These are phyloP conservation scores for Coptodon bakossiorum DNA, from an alignment of 2,113 vertebrate genomes.

Conservation along the genomic window DNA sequence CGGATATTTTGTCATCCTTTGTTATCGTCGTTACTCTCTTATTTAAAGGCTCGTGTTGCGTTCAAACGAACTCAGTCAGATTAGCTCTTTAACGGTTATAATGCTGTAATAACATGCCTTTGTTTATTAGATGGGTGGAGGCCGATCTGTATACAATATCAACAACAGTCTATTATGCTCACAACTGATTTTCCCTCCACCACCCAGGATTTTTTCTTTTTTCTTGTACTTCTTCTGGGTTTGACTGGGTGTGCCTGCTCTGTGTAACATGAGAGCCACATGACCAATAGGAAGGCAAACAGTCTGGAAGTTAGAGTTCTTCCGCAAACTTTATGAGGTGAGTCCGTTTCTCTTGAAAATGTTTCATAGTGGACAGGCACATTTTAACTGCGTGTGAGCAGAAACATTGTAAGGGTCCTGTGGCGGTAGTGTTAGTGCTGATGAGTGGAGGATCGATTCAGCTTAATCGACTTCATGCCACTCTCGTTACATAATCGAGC, in stretches of 20 bases:
- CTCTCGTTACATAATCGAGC: slow-evolving; percentile 6
- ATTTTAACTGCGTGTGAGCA: not conserved
- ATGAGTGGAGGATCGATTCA: not conserved
- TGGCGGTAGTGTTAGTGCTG: not conserved
- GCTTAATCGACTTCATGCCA: not conserved
- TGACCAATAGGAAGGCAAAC: slow-evolving; percentile 47
- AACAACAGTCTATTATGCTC: not conserved
- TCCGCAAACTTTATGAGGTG: slow-evolving; percentile 53
- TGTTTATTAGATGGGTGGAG: slow-evolving; percentile 30
- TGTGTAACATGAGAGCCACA: slow-evolving; percentile 28
- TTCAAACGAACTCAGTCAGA: not conserved
- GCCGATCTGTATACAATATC: not conserved
- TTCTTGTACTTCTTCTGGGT: not conserved
- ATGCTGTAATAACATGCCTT: not conserved
- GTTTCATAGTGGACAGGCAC: not conserved
- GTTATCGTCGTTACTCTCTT: not conserved
- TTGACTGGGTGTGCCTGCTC: slow-evolving; percentile 32
- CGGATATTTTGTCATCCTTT: not conserved
- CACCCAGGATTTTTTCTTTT: not conserved
- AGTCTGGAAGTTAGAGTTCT: slow-evolving; percentile 1
- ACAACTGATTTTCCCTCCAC: not conserved
- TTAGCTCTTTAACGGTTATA: not conserved
- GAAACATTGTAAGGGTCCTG: accelerated
- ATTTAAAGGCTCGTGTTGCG: not conserved
- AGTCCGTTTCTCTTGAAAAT: slow-evolving; percentile 32